phyloP scores from a whole-genome alignment of 2,113 vertebrate species.

The Psophia crepitans region DNA sequence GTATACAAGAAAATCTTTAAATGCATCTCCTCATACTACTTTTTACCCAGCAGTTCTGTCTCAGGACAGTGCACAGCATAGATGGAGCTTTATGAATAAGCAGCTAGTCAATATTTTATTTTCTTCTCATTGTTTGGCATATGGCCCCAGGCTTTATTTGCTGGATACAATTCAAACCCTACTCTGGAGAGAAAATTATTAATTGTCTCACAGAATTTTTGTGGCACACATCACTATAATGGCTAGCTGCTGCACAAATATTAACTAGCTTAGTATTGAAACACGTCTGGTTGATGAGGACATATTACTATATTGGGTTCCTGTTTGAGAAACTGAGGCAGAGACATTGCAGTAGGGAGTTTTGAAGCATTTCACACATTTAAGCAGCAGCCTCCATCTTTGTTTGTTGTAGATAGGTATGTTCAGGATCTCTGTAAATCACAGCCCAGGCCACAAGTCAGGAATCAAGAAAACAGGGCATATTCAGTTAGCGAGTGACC shows the following conservation, averaged over 20 bases:
- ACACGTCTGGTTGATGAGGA: neutral
- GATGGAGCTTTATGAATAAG: neutral
- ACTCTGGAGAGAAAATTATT: neutral
- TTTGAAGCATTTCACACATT: neutral
- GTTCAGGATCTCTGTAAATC: neutral
- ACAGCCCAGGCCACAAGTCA: neutral
- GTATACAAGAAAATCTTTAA: neutral
- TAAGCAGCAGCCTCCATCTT: neutral
- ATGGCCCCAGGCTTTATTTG: neutral
- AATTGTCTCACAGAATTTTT: neutral
- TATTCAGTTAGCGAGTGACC: neutral
- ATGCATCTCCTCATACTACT: neutral
- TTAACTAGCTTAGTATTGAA: neutral
- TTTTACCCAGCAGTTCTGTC: neutral
- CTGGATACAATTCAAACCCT: neutral
- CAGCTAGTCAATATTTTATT: conserved; percentile 31
- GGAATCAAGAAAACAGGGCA: neutral
- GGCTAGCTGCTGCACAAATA: neutral
- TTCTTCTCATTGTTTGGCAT: neutral
- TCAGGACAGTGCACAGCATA: neutral
- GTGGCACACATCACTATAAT: neutral
- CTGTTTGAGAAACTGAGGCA: neutral
- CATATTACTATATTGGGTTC: neutral
- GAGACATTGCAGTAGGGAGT: neutral
- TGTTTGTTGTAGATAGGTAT: neutral